Conservation (phyloP, 2,797 vertebrate genomes). For the Enteromius treurensis region DNA sequence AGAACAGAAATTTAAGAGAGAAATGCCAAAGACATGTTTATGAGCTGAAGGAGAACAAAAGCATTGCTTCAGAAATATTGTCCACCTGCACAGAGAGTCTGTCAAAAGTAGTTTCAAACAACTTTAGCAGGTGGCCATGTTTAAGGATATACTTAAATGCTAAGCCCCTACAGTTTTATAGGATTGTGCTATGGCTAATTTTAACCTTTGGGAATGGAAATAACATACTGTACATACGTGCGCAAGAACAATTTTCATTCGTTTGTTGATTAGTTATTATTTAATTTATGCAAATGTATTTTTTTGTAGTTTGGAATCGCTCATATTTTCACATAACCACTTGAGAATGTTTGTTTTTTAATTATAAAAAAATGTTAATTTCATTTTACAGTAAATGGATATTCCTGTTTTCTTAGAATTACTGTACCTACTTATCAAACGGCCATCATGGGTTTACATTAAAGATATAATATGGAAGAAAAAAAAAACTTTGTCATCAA, state of each 20-base stretch:
- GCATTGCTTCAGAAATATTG: constrained; percentile 7
- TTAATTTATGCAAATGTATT: background rate
- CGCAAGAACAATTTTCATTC: too few species aligned
- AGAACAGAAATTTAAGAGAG: background rate
- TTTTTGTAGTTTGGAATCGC: background rate
- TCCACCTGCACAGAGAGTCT: background rate
- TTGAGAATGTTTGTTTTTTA: background rate
- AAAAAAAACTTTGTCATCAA: background rate
- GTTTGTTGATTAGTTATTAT: background rate
- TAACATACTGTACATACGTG: background rate
- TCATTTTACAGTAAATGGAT: background rate
- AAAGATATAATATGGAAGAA: too few species aligned
- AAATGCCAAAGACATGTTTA: background rate
- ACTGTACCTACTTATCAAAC: background rate
- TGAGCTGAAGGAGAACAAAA: constrained; percentile 22
- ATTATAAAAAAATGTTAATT: background rate
- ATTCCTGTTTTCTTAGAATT: background rate
- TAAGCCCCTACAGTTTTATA: background rate
- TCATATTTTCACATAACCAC: background rate
- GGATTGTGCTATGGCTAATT: background rate
- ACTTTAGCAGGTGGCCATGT: background rate
- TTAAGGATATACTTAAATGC: background rate
- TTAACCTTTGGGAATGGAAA: background rate
- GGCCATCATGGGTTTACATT: background rate
- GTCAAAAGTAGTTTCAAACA: background rate